Evolutionary conservation across 2,113 vertebrate species (phyloP).

Genomic region (Chinchilla lanigera): DNA sequence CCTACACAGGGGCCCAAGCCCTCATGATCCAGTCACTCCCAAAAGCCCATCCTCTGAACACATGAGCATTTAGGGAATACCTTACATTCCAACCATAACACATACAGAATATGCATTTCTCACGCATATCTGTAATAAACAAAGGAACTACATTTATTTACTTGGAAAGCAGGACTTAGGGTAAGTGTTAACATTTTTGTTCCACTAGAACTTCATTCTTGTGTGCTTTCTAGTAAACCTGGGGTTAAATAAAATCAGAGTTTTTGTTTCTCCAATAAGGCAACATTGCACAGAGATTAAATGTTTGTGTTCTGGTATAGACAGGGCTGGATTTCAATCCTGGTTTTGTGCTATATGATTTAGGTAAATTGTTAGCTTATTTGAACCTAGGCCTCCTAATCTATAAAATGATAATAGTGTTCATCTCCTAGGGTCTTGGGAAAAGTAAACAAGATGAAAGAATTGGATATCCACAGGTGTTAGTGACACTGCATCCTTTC

Average conservation of each 20-base stretch:
- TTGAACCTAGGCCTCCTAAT: background rate
- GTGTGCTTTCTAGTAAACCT: background rate
- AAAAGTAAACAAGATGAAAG: constrained; percentile 2
- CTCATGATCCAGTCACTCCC: background rate
- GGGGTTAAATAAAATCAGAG: background rate
- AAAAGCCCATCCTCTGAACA: background rate
- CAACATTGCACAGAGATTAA: background rate
- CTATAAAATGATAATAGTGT: background rate
- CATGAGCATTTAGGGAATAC: background rate
- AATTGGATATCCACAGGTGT: background rate
- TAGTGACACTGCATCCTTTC: background rate
- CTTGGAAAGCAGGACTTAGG: constrained; percentile 26
- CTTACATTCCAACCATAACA: background rate
- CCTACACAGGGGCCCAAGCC: background rate
- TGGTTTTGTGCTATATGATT: background rate
- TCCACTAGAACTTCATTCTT: background rate
- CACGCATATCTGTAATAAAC: background rate
- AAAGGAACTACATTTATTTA: background rate
- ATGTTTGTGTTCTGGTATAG: background rate
- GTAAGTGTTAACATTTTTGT: constrained; percentile 31
- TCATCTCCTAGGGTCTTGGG: background rate
- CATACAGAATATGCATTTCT: background rate
- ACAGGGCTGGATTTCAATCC: background rate
- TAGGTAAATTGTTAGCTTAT: background rate
- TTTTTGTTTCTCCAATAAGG: background rate